Evolutionary conservation across 1,140 invertebrate genomes (phyloP).

Genomic region (Conopomorpha cramerella): DNA sequence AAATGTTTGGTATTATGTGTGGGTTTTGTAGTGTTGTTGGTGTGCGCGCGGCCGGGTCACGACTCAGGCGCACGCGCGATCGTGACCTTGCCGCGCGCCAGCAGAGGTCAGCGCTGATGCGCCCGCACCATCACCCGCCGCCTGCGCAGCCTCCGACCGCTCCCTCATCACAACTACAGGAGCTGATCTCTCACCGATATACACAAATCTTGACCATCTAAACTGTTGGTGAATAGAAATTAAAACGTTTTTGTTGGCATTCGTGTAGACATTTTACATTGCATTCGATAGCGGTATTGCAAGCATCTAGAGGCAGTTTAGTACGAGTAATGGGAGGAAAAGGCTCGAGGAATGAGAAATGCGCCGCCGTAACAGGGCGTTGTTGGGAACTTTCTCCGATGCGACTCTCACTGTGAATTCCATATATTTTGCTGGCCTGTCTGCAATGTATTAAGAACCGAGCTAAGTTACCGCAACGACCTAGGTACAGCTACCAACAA

Average conservation of each 20-base stretch:
- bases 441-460: no score
- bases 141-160: constrained; percentile 13
- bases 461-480: no score
- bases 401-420: no score
- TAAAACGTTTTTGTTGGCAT: no score
- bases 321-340: background rate
- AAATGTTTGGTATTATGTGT: constrained; percentile 9
- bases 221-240: no score
- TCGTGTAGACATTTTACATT: no score
- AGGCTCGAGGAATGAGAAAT: background rate
- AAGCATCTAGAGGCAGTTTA: background rate
- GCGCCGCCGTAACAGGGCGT: background rate
- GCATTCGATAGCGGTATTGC: no score
- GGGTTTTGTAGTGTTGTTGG: constrained; percentile 16
- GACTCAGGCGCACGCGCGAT: constrained; percentile 47
- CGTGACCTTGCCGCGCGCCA: constrained; percentile 51
- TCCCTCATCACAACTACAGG: background rate
- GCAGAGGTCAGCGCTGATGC: constrained; percentile 49
- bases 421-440: no score
- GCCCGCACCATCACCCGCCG: constrained; percentile 11
- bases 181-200: background rate
- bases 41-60: constrained; percentile 37
- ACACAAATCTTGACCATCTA: no score
- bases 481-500: no score
- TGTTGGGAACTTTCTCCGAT: background rate